Evolutionary conservation across 2,113 vertebrate genomes (phyloP).

Genomic region (Illadopsis cleaveri): DNA sequence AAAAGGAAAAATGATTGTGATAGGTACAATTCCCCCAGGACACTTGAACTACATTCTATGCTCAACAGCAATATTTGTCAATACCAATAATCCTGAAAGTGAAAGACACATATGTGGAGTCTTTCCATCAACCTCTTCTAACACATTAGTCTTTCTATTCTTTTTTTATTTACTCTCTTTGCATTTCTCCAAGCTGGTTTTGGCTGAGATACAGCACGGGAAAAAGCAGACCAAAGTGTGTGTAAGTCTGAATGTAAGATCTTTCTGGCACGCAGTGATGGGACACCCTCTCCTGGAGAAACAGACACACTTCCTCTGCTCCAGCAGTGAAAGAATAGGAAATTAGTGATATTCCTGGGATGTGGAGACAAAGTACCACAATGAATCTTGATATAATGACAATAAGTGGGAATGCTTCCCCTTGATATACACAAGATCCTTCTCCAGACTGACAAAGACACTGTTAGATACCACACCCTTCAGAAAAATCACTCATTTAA

Average conservation of each 20-base stretch:
- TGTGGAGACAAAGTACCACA: not conserved
- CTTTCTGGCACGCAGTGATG: not conserved
- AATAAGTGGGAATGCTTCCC: not conserved
- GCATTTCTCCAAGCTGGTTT: not conserved
- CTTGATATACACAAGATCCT: not conserved
- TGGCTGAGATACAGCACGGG: not conserved
- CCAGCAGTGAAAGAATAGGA: not conserved
- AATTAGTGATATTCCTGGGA: not conserved
- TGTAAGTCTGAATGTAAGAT: accelerated
- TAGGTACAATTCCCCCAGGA: not conserved
- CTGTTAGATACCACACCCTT: not conserved
- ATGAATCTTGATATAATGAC: not conserved
- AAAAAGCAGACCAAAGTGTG: not conserved
- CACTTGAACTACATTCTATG: not conserved
- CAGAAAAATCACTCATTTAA: not conserved
- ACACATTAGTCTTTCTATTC: not conserved
- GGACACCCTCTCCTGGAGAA: conserved; percentile 25
- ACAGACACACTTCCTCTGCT: not conserved
- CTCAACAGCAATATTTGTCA: not conserved
- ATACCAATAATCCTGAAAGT: not conserved
- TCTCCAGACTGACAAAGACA: not conserved
- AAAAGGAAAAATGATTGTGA: not conserved
- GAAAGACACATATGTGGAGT: not conserved
- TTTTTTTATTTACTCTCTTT: not conserved
- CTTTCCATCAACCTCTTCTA: not conserved